Conservation (phyloP, 2,888 invertebrate species). For the Sarcophaga subvicina region DNA sequence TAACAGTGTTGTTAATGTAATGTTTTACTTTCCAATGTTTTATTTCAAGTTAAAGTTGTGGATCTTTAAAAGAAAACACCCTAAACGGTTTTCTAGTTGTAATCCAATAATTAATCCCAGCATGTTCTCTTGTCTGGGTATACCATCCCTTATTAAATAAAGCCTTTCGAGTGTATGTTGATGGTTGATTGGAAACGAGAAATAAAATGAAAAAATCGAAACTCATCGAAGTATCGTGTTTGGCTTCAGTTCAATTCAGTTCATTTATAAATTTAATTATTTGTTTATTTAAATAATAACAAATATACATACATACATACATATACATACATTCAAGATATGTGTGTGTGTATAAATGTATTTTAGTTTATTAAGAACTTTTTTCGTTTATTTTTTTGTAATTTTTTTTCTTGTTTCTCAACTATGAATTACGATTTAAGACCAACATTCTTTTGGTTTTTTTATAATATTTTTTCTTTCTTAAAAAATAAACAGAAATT, state of each 20-base stretch:
- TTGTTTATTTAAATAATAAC: conserved; percentile 44
- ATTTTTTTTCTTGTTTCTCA: conserved; percentile 17
- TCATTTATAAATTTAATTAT: conserved; percentile 30
- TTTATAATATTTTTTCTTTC: background rate
- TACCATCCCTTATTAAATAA: conserved; percentile 37
- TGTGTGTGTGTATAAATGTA: too few species aligned
- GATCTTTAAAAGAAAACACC: too few species aligned
- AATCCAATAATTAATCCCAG: too few species aligned
- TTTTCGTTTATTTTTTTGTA: conserved; percentile 28
- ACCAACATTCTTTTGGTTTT: too few species aligned
- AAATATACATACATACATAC: conserved; percentile 14
- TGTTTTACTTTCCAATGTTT: too few species aligned
- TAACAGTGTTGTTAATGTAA: too few species aligned
- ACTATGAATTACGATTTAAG: background rate
- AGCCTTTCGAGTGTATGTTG: background rate
- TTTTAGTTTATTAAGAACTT: too few species aligned
- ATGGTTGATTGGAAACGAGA: background rate
- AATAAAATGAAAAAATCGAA: background rate
- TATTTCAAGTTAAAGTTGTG: too few species aligned
- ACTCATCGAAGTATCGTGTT: conserved; percentile 26
- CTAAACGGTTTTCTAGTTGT: too few species aligned
- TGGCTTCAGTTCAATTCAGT: conserved; percentile 52
- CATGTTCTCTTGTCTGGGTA: background rate
- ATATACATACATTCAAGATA: background rate
- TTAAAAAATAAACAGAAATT: conserved; percentile 69